Base-by-base conservation (phyloP, 2,797 vertebrate genomes). In the Anas georgica region DNA sequence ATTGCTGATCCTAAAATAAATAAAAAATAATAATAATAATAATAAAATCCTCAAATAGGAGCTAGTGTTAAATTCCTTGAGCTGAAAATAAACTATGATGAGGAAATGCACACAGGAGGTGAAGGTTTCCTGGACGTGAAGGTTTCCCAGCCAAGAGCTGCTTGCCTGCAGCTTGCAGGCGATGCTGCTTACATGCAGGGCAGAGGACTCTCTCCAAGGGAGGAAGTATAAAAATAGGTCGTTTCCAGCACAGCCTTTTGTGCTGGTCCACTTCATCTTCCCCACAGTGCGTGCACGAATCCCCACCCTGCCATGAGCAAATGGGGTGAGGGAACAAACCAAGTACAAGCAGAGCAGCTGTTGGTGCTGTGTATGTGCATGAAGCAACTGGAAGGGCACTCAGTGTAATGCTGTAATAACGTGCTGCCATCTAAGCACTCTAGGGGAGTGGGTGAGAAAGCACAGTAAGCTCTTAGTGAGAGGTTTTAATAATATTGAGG, bases 71-170 rank as follows among this genome's bases (percentile, higher is more conserved):
- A 96, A 97, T 96, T 97, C 87, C 90, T 80, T 46, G 76, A 88
- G 66, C 83, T 39, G 22, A 95, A 97, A 97, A 96, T 95, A 97
- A 96, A 94, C 29, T 39, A 76, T 5, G 7, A 3, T 92, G 85
- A 86, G 66, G 76, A 88, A 95, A 67, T 5, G 26, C 10, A 55
- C 69, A 72, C 84, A 86, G 82, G 87, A 86, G 8, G 39, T 21
- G 39, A 63, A 63, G 62, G 28, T 14, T 94, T 97, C 90, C 88
- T 13, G 20, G 88, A 95, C 89, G 87, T 4, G 25, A 41, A n/a
- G n/a, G n/a, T 22, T 43, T 43, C 58, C 59, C 16, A 48, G 93
- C 93, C 96, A 91, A 95, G 90, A 95, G 55, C 91, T 66, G 69
- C 41, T 50, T 2, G 12, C 55, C 43, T 41, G 35, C 76, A 79